Conservation (phyloP, 2,797 vertebrate species). For the Jordanella pulchra region DNA sequence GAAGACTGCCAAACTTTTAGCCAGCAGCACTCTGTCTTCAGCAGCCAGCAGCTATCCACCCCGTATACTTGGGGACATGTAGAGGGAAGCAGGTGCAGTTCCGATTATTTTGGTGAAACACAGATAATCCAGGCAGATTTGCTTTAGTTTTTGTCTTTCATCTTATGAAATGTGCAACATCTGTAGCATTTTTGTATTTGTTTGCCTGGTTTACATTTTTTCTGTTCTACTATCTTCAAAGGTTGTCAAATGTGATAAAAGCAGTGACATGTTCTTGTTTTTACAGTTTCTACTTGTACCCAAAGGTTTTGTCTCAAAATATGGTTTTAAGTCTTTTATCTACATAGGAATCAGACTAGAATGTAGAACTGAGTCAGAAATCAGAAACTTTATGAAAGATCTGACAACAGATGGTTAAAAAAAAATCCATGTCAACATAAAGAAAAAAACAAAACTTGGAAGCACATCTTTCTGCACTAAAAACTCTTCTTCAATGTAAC, state of each 20-base stretch:
- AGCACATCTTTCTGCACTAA: not conserved
- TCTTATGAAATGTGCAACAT: not conserved
- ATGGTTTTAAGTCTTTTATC: not conserved
- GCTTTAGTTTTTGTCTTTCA: not conserved
- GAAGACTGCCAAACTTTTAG: no score
- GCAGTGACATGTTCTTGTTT: not conserved
- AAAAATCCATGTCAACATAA: not conserved
- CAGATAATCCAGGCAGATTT: not conserved
- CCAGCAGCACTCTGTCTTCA: not conserved
- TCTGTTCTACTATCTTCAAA: not conserved
- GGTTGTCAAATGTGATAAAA: not conserved
- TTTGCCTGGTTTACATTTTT: not conserved
- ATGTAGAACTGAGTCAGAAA: no score
- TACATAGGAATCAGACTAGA: no score
- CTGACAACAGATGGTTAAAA: not conserved
- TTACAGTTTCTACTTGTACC: not conserved
- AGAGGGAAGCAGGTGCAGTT: not conserved
- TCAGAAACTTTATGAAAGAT: not conserved
- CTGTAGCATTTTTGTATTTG: not conserved
- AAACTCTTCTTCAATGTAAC: not conserved
- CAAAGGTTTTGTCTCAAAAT: not conserved
- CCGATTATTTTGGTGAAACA: no score
- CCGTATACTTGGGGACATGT: not conserved
- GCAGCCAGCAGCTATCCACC: not conserved
- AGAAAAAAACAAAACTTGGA: not conserved